Conservation (phyloP, 2,797 vertebrate genomes). For the Rhynchonycteris naso region DNA sequence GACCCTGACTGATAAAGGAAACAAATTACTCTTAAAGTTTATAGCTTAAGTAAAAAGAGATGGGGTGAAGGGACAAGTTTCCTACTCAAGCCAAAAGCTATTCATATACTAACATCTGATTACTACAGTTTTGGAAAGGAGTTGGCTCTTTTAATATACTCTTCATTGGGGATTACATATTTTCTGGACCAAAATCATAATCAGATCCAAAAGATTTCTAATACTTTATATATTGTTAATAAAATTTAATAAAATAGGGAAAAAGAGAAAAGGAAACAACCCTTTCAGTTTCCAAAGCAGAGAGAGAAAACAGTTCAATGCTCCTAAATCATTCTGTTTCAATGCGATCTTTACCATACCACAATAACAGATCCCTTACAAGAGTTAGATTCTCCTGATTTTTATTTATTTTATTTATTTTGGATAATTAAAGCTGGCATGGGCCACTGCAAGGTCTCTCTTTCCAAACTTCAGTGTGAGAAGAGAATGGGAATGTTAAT, state of each 20-base stretch:
- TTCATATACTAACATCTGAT: slow-evolving; percentile 58
- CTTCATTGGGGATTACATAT: slow-evolving; percentile 69
- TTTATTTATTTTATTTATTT: too few species aligned
- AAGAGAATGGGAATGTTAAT: not conserved
- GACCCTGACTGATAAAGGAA: slow-evolving; percentile 32
- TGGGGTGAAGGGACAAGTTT: not conserved
- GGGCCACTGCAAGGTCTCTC: not conserved
- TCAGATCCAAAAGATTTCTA: slow-evolving; percentile 62
- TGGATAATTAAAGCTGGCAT: not conserved
- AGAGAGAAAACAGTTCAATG: not conserved
- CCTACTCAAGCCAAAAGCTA: slow-evolving; percentile 56
- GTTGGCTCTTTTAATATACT: slow-evolving; percentile 52
- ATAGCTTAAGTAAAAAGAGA: slow-evolving; percentile 25
- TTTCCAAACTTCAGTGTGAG: not conserved
- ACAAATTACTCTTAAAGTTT: slow-evolving; percentile 40
- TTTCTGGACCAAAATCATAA: slow-evolving; percentile 67
- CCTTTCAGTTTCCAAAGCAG: slow-evolving; percentile 50
- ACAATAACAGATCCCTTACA: not conserved
- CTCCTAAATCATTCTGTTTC: not conserved
- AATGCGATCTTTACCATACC: not conserved
- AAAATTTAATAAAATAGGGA: slow-evolving; percentile 43
- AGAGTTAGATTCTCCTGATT: not conserved
- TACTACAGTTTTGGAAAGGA: slow-evolving; percentile 62
- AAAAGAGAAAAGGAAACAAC: slow-evolving; percentile 43
- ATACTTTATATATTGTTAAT: slow-evolving; percentile 59